phyloP scores from a whole-genome alignment of 2,797 vertebrate genomes.

The Sus cebifrons region DNA sequence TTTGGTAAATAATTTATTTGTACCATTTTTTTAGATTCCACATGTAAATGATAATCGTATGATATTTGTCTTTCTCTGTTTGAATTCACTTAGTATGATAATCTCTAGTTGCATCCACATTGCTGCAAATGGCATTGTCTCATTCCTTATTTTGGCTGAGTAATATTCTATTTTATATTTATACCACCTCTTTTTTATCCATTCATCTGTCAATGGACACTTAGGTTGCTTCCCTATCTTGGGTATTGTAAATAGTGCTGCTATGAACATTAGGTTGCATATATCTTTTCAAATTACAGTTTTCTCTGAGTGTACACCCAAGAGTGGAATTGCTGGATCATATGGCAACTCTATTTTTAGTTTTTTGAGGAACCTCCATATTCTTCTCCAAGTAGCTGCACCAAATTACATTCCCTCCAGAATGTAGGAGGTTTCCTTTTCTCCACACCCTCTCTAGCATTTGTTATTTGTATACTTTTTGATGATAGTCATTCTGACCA shows the following conservation, averaged over 20 bases:
- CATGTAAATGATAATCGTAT: no score
- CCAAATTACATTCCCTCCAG: background rate
- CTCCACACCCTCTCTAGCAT: background rate
- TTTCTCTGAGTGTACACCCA: background rate
- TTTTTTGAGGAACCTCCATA: background rate
- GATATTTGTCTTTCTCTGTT: no score
- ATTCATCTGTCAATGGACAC: background rate
- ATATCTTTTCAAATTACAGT: background rate
- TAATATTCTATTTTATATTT: no score
- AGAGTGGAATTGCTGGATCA: background rate
- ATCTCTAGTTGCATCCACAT: no score
- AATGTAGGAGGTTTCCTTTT: background rate
- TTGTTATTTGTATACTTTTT: background rate
- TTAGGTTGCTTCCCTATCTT: background rate
- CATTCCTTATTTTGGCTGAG: no score
- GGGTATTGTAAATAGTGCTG: background rate
- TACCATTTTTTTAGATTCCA: no score
- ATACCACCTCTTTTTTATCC: no score
- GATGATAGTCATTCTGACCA: background rate
- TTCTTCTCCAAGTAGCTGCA: background rate
- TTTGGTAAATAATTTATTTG: no score
- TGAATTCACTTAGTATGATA: no score
- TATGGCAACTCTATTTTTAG: background rate
- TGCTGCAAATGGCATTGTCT: no score
- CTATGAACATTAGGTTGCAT: background rate